Evolutionary conservation across 1,140 invertebrate genomes (phyloP), one percentile per base, ranked within the genome.

Genomic region (Phortica variegata): DNA sequence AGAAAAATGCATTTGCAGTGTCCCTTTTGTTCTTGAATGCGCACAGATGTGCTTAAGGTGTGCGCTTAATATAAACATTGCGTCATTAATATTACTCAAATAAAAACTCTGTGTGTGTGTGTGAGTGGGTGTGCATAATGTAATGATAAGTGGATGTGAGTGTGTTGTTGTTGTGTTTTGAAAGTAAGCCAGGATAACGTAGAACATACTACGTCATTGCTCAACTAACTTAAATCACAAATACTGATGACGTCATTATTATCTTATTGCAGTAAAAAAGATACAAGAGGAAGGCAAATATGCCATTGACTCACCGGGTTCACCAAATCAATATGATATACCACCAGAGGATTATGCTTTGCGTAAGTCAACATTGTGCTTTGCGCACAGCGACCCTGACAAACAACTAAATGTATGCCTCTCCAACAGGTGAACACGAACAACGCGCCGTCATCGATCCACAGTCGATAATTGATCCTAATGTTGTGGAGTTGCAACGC

Each of bases 401-500:
- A 38, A 8, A n/a, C n/a, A 32, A 32, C 29, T n/a, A n/a, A n/a
- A n/a, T n/a, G n/a, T n/a, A n/a, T n/a, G n/a, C n/a, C n/a, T n/a
- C n/a, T n/a, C n/a, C n/a, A 32, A 8, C 26, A 93, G 92, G 91
- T 70, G 95, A 98, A 70, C 94, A 94, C 79, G 96, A 99, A 77
- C 93, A 98, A 80, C 81, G 95, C 55, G 95, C 93, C 3, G 95
- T 98, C 79, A 92, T 99, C 49, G 93, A 96, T 65, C 88, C 90
- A 2, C 82, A 85, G 48, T 93, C 92, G 0, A 84, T 88, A 54
- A 88, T 91, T 39, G 91, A 97, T 77, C 85, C 90, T 0, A 89
- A 93, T 77, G 82, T 98, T 0, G 84, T 87, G 49, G 91, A 96
- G 63, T 79, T 98, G 5, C 87, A 94, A 53, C 80, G 82, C 61